Conservation (phyloP, 2,113 vertebrate genomes). For the Lasiurus borealis region DNA sequence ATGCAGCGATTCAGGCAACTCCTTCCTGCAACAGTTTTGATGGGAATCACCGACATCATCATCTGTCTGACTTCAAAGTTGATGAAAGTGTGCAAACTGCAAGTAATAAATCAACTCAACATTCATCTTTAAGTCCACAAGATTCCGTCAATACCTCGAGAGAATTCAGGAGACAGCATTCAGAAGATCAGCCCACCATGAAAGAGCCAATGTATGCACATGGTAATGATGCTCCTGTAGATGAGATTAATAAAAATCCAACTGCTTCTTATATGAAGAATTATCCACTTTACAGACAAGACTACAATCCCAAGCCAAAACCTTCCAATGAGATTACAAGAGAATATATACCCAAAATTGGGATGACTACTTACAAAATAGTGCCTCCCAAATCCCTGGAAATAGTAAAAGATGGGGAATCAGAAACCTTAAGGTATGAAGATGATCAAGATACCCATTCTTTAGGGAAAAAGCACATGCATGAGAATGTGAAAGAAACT, state of each 20-base stretch:
- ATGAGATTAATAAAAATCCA: slow-evolving; percentile 74
- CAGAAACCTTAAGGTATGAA: slow-evolving; percentile 81
- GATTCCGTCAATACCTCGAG: slow-evolving; percentile 39
- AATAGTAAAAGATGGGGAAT: slow-evolving; percentile 89
- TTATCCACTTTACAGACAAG: slow-evolving; percentile 85
- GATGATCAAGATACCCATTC: slow-evolving; percentile 59
- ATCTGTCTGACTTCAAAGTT: slow-evolving; percentile 67
- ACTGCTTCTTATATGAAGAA: slow-evolving; percentile 80
- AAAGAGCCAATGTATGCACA: slow-evolving; percentile 42
- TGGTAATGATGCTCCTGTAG: slow-evolving; percentile 63
- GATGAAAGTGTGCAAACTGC: slow-evolving; percentile 55
- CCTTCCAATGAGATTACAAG: slow-evolving; percentile 96
- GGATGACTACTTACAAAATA: slow-evolving; percentile 98
- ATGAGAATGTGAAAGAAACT: slow-evolving; percentile 75
- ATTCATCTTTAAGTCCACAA: slow-evolving; percentile 19
- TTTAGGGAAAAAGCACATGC: slow-evolving; percentile 41
- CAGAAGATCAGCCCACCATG: slow-evolving; percentile 57
- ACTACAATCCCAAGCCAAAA: slow-evolving; percentile 92
- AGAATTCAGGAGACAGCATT: slow-evolving; percentile 57
- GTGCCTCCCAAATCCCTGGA: slow-evolving; percentile 95
- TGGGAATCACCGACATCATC: slow-evolving; percentile 54
- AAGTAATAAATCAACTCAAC: slow-evolving; percentile 59
- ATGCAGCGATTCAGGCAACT: slow-evolving; percentile 88
- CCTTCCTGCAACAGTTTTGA: slow-evolving; percentile 68
- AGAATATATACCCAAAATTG: slow-evolving; percentile 97